Evolutionary conservation across 2,797 vertebrate genomes (phyloP), one percentile per base, ranked within the genome.

Genomic region (Gymnopithys bicolor): DNA sequence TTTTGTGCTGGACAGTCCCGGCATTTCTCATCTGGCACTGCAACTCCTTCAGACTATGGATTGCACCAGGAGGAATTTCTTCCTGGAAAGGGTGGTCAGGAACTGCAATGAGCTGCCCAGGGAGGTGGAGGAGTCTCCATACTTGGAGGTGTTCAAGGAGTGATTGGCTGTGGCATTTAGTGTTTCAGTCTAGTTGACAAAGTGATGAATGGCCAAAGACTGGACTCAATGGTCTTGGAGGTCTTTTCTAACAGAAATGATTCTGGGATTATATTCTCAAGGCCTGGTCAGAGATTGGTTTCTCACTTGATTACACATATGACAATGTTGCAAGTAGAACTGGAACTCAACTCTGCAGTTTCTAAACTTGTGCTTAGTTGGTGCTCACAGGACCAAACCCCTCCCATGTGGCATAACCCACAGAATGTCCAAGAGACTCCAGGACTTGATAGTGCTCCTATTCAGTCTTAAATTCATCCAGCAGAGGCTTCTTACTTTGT

Each of bases 141-240:
- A n/a, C 27, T 51, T 51, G 23, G 70, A 49, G 37, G 2, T 37
- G 16, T 9, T n/a, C 19, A 24, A 37, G 78, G 63, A 51, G 28
- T 7, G 0, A 12, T 2, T 67, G 77, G 15, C 28, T 0, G 0
- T 32, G 45, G 11, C 74, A 13, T 28, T 58, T 24, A 22, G 49
- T n/a, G 23, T 37, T 51, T 51, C 45, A 37, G 11, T 17, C 14
- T 52, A 9, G 10, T 4, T 14, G 14, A 33, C 17, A 16, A 33
- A 24, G 37, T 39, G n/a, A 24, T 58, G 21, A 25, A 22, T 3
- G 4, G n/a, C 4, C 71, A 30, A 28, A 64, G 37, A 17, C 52
- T 27, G 45, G 37, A 23, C 37, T 33, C 5, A 1, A 9, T 13
- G 18, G 13, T 5, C 58, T 51, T 32, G 45, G 33, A 71, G 45